Evolutionary conservation across 2,113 vertebrate genomes (phyloP).

Genomic region (Cyanistes caeruleus): DNA sequence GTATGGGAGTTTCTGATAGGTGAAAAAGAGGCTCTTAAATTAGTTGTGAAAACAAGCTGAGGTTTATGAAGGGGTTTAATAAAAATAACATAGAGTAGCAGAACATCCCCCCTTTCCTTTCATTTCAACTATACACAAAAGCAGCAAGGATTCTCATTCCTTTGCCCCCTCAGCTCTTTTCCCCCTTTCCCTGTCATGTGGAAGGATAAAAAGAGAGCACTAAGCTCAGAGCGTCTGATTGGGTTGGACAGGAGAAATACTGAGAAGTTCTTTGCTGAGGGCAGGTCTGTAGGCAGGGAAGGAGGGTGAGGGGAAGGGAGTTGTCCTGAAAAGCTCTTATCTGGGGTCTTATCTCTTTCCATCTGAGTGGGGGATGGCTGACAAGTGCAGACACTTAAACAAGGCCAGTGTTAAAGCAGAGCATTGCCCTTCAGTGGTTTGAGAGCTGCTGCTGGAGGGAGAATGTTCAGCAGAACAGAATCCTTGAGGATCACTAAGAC

Average conservation of each 20-base stretch:
- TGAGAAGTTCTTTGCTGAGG: neutral
- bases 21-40: neutral
- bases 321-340: neutral
- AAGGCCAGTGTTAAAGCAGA: neutral
- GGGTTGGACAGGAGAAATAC: neutral
- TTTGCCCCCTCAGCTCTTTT: neutral
- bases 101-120: neutral
- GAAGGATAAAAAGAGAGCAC: neutral
- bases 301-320: neutral
- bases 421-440: neutral
- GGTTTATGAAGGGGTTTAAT: neutral
- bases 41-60: neutral
- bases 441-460: neutral
- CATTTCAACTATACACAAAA: neutral
- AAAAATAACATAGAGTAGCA: neutral
- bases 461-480: neutral
- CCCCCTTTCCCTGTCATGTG: neutral
- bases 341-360: neutral
- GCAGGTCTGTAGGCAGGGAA: neutral
- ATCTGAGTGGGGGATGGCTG: neutral
- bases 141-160: neutral
- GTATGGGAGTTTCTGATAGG: neutral
- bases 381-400: neutral
- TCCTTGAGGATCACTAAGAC: neutral
- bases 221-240: neutral